These are phyloP conservation scores for Ammodramus savannarum DNA, from an alignment of 2,113 vertebrate genomes.

Conservation along the genomic window DNA sequence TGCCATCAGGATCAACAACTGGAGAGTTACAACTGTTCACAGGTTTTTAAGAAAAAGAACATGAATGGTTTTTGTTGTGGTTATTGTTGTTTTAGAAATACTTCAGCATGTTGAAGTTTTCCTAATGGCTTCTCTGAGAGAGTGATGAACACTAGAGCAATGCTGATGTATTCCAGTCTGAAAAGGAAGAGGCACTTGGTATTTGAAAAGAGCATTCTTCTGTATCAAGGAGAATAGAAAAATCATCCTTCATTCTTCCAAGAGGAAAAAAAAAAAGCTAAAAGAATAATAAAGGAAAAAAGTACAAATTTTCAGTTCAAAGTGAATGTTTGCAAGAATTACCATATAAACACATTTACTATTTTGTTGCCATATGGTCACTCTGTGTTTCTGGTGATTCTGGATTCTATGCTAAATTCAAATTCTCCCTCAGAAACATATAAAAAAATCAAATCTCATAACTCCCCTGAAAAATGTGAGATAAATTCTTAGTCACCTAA, in stretches of 20 bases:
- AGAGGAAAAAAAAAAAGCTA: rapidly evolving
- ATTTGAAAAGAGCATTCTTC: neutral
- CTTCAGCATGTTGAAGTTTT: neutral
- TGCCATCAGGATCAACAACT: neutral
- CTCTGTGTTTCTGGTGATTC: neutral
- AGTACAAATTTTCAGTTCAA: neutral
- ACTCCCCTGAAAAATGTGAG: neutral
- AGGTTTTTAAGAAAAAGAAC: neutral
- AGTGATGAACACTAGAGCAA: neutral
- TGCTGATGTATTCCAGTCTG: neutral
- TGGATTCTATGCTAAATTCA: neutral
- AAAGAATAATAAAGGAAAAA: neutral
- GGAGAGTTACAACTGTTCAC: neutral
- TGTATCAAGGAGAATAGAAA: neutral
- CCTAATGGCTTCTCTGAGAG: neutral
- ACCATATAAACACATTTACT: neutral
- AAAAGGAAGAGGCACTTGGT: neutral
- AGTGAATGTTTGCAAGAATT: neutral
- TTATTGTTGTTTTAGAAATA: neutral
- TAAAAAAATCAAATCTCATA: neutral
- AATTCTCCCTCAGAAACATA: neutral
- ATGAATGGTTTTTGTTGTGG: rapidly evolving
- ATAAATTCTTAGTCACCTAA: neutral
- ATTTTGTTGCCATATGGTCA: neutral
- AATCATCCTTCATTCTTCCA: neutral